These are phyloP conservation scores for Anagyrus pseudococci DNA, from an alignment of 2,888 invertebrate genomes.

Conservation along the genomic window DNA sequence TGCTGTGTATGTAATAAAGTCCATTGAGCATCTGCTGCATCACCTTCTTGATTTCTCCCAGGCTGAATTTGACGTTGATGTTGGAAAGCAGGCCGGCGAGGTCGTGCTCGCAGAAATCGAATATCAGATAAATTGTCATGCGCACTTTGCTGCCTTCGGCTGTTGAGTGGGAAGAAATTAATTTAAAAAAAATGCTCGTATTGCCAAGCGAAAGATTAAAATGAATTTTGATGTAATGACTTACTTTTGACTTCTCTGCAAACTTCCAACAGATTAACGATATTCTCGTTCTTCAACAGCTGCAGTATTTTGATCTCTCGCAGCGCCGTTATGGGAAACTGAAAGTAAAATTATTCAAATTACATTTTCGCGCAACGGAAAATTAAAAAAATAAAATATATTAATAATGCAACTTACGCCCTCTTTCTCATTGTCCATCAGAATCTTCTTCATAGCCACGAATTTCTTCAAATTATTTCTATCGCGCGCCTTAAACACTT, in stretches of 20 bases:
- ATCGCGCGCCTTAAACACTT: slow-evolving; percentile 96
- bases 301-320: slow-evolving; percentile 96
- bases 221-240: neutral
- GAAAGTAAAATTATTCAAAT: slow-evolving; percentile 49
- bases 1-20: slow-evolving; percentile 95
- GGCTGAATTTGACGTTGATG: slow-evolving; percentile 88
- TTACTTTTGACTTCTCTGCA: slow-evolving; percentile 91
- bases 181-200: neutral
- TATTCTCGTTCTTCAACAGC: slow-evolving; percentile 93
- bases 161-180: slow-evolving; percentile 53
- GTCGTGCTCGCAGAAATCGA: slow-evolving; percentile 97
- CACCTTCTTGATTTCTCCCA: too few relatives aligned
- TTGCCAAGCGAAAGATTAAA: neutral
- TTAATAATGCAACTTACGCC: slow-evolving; percentile 76
- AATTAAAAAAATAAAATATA: neutral
- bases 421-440: slow-evolving; percentile 99
- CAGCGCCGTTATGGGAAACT: slow-evolving; percentile 98
- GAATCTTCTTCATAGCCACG: slow-evolving; percentile 97
- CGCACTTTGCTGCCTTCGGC: slow-evolving; percentile 73
- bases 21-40: slow-evolving; percentile 86
- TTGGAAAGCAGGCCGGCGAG: slow-evolving; percentile 92
- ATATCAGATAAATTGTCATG: slow-evolving; percentile 90
- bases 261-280: slow-evolving; percentile 96
- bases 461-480: slow-evolving; percentile 85
- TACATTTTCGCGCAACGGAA: neutral